phyloP scores from a whole-genome alignment of 2,888 invertebrate species.

The Synergus gifuensis region DNA sequence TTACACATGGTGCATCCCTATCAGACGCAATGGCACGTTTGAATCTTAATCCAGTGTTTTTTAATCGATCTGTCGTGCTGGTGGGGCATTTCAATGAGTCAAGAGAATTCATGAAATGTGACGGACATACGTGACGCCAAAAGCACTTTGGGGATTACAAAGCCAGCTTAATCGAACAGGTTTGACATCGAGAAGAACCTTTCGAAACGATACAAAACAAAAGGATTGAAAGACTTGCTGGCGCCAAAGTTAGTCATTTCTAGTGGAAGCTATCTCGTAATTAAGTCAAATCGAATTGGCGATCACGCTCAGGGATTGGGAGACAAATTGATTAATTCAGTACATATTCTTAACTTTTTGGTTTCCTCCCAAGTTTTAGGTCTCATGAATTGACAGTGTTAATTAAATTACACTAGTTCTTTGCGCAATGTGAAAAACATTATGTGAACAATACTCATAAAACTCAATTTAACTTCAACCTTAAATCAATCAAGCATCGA shows the following conservation, averaged over 20 bases:
- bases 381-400: too few relatives aligned
- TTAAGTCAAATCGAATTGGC: neutral
- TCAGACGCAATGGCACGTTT: slow-evolving; percentile 23
- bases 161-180: slow-evolving; percentile 19
- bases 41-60: slow-evolving; percentile 14
- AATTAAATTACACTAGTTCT: too few relatives aligned
- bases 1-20: slow-evolving; percentile 31
- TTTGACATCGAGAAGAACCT: slow-evolving; percentile 13
- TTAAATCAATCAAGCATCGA: neutral
- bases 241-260: neutral
- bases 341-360: too few relatives aligned
- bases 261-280: neutral
- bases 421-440: neutral
- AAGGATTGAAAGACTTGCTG: slow-evolving; percentile 6
- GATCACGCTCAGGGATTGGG: neutral
- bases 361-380: too few relatives aligned
- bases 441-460: neutral
- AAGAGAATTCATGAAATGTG: slow-evolving; percentile 14
- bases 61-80: neutral
- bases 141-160: slow-evolving; percentile 35
- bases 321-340: too few relatives aligned
- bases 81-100: slow-evolving; percentile 32
- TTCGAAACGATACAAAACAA: slow-evolving; percentile 25
- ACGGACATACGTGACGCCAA: slow-evolving; percentile 12
- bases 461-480: neutral